Evolutionary conservation across 2,888 invertebrate species (phyloP).

Genomic region (Hirtodrosophila alboralis): DNA sequence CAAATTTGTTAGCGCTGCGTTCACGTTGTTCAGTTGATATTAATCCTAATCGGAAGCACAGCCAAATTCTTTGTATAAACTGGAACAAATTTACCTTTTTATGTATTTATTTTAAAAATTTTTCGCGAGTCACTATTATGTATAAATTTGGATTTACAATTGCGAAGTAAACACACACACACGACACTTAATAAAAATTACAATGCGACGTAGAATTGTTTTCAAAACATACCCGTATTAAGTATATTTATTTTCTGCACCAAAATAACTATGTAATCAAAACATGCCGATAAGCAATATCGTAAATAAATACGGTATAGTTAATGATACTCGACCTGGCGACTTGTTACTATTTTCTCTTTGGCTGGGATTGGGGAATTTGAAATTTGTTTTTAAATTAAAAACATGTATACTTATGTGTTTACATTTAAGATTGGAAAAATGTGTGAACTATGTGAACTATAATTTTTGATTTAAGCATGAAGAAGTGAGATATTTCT

Average conservation of each 20-base stretch:
- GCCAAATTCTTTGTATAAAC: conserved; percentile 48
- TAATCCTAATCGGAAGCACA: conserved; percentile 40
- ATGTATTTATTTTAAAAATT: conserved; percentile 48
- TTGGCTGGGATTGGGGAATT: too few relatives aligned
- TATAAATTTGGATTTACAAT: conserved; percentile 17
- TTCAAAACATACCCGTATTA: conserved; percentile 29
- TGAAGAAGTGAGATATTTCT: too few relatives aligned
- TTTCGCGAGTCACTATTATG: conserved; percentile 46
- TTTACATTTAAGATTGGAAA: too few relatives aligned
- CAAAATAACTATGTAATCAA: conserved; percentile 26
- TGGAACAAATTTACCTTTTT: conserved; percentile 29
- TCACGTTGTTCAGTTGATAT: conserved; percentile 69
- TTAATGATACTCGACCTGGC: conserved; percentile 24
- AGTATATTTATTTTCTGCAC: conserved; percentile 45
- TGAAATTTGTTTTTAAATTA: too few relatives aligned
- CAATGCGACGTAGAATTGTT: conserved; percentile 51
- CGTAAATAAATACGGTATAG: conserved; percentile 52
- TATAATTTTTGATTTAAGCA: too few relatives aligned
- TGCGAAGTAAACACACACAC: conserved; percentile 21
- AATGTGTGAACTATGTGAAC: too few relatives aligned
- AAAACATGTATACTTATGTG: too few relatives aligned
- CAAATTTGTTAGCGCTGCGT: conserved; percentile 33
- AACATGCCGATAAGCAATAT: conserved; percentile 33
- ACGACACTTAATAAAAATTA: conserved; percentile 44
- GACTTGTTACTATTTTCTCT: conserved; percentile 1